Evolutionary conservation across 2,888 invertebrate genomes (phyloP).

Genomic region (Anarsia innoxiella): DNA sequence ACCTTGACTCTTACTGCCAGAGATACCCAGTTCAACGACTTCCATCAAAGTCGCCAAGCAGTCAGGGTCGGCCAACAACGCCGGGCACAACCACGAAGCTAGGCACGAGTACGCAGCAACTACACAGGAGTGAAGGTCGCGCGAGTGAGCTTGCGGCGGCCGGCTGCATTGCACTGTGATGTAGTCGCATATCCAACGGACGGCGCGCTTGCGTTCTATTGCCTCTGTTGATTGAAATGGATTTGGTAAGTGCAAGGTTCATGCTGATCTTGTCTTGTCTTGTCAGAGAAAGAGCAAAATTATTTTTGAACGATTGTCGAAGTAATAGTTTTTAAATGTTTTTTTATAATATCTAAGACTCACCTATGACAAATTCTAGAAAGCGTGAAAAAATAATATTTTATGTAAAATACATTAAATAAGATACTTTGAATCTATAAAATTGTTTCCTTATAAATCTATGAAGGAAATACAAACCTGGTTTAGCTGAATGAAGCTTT

Average conservation of each 20-base stretch:
- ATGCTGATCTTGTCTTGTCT: not conserved
- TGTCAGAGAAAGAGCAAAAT: not conserved
- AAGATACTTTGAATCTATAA: not conserved
- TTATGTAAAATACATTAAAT: not conserved
- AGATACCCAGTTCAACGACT: conserved; percentile 97
- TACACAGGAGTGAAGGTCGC: conserved; percentile 95
- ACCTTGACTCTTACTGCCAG: conserved; percentile 92
- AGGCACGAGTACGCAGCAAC: conserved; percentile 95
- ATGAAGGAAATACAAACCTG: conserved; percentile 77
- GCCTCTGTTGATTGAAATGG: conserved; percentile 76
- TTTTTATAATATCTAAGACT: no score
- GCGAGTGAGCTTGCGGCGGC: conserved; percentile 94
- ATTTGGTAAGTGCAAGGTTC: no score
- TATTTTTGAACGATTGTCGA: no score
- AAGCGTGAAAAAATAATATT: conserved; percentile 38
- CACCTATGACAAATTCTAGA: conserved; percentile 61
- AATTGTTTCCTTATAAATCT: not conserved
- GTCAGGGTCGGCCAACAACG: conserved; percentile 92
- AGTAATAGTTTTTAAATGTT: no score
- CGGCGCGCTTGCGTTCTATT: conserved; percentile 91
- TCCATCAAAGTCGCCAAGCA: conserved; percentile 95
- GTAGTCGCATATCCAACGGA: conserved; percentile 99
- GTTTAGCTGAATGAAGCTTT: conserved; percentile 89
- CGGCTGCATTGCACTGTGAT: conserved; percentile 96
- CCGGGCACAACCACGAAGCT: conserved; percentile 94